These are phyloP conservation scores for Menidia menidia DNA, from an alignment of 2,797 vertebrate genomes.

Conservation along the genomic window DNA sequence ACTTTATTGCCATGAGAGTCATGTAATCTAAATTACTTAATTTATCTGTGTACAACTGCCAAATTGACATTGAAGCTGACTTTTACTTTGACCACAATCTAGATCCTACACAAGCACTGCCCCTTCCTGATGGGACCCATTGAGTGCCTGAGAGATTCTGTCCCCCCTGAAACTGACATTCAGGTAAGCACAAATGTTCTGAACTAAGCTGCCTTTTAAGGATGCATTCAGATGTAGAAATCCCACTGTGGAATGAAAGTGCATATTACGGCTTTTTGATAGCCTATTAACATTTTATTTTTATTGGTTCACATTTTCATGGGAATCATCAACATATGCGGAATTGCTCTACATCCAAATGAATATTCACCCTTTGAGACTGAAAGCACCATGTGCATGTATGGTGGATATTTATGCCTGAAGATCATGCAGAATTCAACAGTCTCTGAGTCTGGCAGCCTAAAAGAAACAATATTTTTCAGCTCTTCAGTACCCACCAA, in stretches of 20 bases:
- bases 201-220: background rate
- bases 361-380: constrained; percentile 10
- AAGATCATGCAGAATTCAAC: constrained; percentile 12
- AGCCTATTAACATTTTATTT: background rate
- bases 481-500: constrained; percentile 44
- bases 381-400: background rate
- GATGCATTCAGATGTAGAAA: background rate
- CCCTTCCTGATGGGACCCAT: constrained; percentile 91
- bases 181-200: constrained; percentile 79
- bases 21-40: no score
- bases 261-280: constrained; percentile 4
- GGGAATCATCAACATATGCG: background rate
- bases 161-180: constrained; percentile 88
- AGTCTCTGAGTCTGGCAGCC: constrained; percentile 19
- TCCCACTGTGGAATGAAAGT: constrained; percentile 4
- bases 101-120: constrained; percentile 89
- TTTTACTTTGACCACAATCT: constrained; percentile 2
- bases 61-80: no score
- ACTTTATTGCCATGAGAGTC: no score
- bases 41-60: no score
- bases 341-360: background rate
- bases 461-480: constrained; percentile 27
- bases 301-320: background rate
- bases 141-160: constrained; percentile 80
- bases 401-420: constrained; percentile 13